Evolutionary conservation across 2,888 invertebrate genomes (phyloP), one percentile per base, ranked within the genome.

Genomic region (Dicranocentrus wangi): DNA sequence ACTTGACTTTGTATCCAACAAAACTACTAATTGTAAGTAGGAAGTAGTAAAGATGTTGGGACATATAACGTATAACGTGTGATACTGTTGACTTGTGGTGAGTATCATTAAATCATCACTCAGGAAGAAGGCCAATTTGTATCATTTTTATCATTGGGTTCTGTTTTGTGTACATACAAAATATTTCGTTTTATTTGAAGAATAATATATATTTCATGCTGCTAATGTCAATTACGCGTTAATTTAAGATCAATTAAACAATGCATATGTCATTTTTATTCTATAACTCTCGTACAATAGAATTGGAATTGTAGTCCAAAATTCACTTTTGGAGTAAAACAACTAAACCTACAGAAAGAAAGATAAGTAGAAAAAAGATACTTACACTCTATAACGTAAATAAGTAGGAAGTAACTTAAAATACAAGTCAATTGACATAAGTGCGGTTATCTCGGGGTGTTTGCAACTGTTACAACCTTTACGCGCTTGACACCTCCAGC

Each of bases 391-490:
- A 51, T n/a, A 51, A 17, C 8, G 51, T 51, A 43, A 13, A 51
- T 19, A 51, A 1, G 23, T 58, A 58, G 7, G 23, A 21, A 23
- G 55, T 55, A n/a, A 47, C 47, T 3, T 47, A 47, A 39, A 7
- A 39, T 39, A 8, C 39, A 13, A 17, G 15, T 47, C 47, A 47
- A 47, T 47, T 3, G 17, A n/a, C 47, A 47, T 32, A 7, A 32
- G 47, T n/a, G 2, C 23, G 58, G 25, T 78, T 73, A 82, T 69
- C 69, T 82, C 39, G 61, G 23, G 15, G 77, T 65, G 28, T 80
- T 83, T 15, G 81, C 78, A 61, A 72, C 78, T 39, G 81, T 70
- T 8, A 82, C 61, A 75, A 82, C 81, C 70, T 83, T 83, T n/a
- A 82, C 55, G 23, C 81, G 69, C 28, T 83, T 83, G 2, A 78